These are phyloP conservation scores for Halcyon leucocephala DNA, from an alignment of 2,797 vertebrate genomes.

Conservation along the genomic window DNA sequence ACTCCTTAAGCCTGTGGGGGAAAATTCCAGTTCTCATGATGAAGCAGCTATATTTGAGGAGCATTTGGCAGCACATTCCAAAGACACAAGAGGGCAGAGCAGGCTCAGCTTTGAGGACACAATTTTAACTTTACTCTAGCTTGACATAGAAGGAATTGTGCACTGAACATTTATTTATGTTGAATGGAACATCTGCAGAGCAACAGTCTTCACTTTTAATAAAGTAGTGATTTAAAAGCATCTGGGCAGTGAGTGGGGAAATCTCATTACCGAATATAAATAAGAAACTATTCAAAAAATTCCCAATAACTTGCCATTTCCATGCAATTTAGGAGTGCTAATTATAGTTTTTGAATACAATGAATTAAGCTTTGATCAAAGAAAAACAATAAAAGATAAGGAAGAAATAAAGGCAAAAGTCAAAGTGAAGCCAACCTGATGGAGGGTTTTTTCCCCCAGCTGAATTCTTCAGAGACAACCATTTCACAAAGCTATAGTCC, in stretches of 20 bases:
- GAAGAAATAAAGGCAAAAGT: background rate
- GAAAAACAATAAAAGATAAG: background rate
- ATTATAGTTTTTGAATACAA: background rate
- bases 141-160: background rate
- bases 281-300: background rate
- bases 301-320: background rate
- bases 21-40: background rate
- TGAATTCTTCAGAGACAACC: background rate
- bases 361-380: background rate
- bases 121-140: background rate
- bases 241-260: background rate
- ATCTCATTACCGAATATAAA: background rate
- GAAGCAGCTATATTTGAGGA: background rate
- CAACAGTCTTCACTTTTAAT: background rate
- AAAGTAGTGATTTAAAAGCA: background rate
- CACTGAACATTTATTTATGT: background rate
- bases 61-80: background rate
- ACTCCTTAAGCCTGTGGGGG: background rate
- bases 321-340: background rate
- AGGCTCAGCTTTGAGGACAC: background rate
- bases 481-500: background rate
- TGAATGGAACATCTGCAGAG: background rate
- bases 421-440: background rate
- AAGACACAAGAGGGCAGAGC: slow-evolving; percentile 67
- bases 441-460: background rate